Percentiles rank a stretch among this genome's conserved stretches.
Evolutionary conservation across 2,113 vertebrate species (phyloP).

Genomic region (Strigops habroptila): DNA sequence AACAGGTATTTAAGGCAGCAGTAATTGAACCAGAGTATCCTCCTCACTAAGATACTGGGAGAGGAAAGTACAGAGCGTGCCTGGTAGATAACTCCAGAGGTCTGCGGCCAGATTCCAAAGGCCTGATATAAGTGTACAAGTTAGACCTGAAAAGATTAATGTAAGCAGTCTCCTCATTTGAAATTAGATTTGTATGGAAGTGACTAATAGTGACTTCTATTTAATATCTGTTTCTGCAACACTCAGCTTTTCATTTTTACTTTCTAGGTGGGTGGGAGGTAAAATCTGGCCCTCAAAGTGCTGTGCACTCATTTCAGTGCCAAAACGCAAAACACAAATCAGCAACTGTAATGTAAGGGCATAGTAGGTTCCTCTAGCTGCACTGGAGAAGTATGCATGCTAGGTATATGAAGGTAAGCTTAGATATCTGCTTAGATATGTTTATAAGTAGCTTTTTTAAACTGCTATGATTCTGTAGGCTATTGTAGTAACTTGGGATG

Average conservation of each 20-base stretch:
- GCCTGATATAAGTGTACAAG: not conserved
- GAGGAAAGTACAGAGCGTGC: not conserved
- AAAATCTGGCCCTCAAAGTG: not conserved
- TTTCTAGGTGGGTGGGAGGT: not conserved
- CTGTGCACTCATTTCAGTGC: not conserved
- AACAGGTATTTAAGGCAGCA: not conserved
- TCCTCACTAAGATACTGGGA: not conserved
- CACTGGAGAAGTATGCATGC: not conserved
- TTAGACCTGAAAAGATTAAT: not conserved
- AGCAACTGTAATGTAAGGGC: not conserved
- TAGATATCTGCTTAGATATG: not conserved
- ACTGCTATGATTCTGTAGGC: not conserved
- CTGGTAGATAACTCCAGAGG: not conserved
- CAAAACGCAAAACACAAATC: not conserved
- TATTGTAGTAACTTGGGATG: not conserved
- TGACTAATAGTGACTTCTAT: not conserved
- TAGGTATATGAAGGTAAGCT: not conserved
- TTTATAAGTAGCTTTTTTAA: not conserved
- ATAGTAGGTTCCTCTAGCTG: not conserved
- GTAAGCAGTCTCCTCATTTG: not conserved
- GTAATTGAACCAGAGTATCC: not conserved
- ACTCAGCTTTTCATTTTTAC: not conserved
- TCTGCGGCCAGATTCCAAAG: not conserved
- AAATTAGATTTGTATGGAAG: not conserved
- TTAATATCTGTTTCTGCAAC: not conserved